These are phyloP conservation scores for Ichneumoninae sp. DNA, from an alignment of 2,888 invertebrate genomes.

Conservation along the genomic window DNA sequence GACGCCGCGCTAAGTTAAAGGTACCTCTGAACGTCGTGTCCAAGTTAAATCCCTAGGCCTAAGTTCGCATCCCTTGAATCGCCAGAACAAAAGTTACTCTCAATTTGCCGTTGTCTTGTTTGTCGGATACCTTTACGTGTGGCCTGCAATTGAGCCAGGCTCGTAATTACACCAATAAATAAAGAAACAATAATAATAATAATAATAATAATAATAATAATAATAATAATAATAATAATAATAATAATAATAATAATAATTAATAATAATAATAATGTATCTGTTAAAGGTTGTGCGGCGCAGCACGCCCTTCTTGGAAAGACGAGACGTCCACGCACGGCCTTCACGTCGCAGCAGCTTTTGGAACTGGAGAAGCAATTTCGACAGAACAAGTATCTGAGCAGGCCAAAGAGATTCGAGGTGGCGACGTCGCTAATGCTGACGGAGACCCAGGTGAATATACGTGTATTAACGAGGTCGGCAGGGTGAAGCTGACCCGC, in stretches of 20 bases:
- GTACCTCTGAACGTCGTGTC: too few species aligned
- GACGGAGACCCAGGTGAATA: conserved; percentile 97
- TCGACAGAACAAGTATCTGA: conserved; percentile 99
- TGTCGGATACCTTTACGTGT: too few species aligned
- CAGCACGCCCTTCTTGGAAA: conserved; percentile 94
- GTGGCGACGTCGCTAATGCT: conserved; percentile 99
- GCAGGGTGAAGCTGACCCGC: conserved; percentile 2
- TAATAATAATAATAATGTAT: conserved; percentile 17
- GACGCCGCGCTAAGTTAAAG: too few species aligned
- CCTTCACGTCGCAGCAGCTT: conserved; percentile 98
- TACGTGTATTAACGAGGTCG: neutral
- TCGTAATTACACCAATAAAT: too few species aligned
- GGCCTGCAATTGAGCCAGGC: too few species aligned
- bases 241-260: neutral
- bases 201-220: neutral
- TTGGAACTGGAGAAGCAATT: conserved; percentile 99
- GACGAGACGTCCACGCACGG: conserved; percentile 97
- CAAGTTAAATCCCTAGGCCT: too few species aligned
- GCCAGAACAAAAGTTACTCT: too few species aligned
- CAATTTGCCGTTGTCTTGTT: too few species aligned
- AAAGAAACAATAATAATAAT: neutral
- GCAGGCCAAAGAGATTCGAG: conserved; percentile 98
- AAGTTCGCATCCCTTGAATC: too few species aligned
- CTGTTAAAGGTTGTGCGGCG: conserved; percentile 86
- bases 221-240: neutral